Evolutionary conservation across 2,797 vertebrate species (phyloP), one percentile per base, ranked within the genome.

Genomic region (Enoplosus armatus): DNA sequence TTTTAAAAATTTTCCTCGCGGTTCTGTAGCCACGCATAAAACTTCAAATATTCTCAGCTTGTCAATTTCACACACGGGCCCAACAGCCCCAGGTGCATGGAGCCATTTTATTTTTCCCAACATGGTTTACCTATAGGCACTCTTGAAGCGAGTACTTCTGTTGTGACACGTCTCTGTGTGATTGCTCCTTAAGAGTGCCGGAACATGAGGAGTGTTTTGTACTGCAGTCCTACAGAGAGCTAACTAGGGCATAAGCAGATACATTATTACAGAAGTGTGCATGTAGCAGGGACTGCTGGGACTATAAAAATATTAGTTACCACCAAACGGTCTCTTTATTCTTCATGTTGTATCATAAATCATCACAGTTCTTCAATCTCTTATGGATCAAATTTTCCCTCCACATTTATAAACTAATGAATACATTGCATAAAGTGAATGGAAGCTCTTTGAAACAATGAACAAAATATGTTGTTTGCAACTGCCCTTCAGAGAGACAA

Each of bases 1-100:
- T 80, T 58, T 58, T 53, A 10, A 18, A 31, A 33, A 59, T 64
- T 79, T 75, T 55, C 33, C 51, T 55, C 56, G 50, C 26, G 26
- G 45, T 56, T 66, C 56, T 69, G 59, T 54, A 70, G 62, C 56
- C 26, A 20, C 70, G 77, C 56, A 82, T 73, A 83, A 84, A 75
- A 71, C 67, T 76, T 84, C 6, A 83, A 82, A 82, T 76, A 70
- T 83, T 80, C 51, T 65, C 72, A 61, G 31, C 67, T 86, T 87
- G 85, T 90, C 88, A 79, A 77, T 87, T 83, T 79, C 81, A 88
- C 80, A 62, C 75, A 66, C 6, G 5, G 70, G 66, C 66, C 75
- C 8, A 24, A 33, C 60, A 77, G 74, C 74, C 83, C 60, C 47
- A 48, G 65, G 80, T 71, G 61, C 67, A 35, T 22, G 15, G 53